Evolutionary conservation across 2,888 invertebrate genomes (phyloP), one percentile per base, ranked within the genome.

Genomic region (Lycophotia porphyrea): DNA sequence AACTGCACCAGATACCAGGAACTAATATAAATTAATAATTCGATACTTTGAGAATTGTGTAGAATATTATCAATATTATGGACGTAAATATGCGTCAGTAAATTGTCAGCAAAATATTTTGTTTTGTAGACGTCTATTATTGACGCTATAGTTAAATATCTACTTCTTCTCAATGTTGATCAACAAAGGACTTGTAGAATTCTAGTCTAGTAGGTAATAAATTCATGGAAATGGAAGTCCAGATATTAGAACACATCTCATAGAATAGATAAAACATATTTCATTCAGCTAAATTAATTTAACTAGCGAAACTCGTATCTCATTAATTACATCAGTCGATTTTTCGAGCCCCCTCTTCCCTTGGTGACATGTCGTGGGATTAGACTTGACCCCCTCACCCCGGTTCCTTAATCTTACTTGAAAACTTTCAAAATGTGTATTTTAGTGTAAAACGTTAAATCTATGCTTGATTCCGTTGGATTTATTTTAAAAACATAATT

Each of bases 221-320:
- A 42, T 55, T 55, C 31, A 76, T 64, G 76, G 5, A 64, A 75
- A 49, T 75, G 18, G 34, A 18, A 27, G 11, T 4, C n/a, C n/a
- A 52, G 52, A 27, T 27, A n/a, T 52, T 52, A n/a, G 52, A 52
- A 49, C 27, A 55, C 55, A 27, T 13, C 52, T n/a, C 13, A n/a
- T n/a, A 13, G 5, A n/a, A 27, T 7, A 15, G 0, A 15, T 5
- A 55, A 31, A 55, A 18, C 18, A 27, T 27, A 2, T 27, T 27
- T 55, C 27, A 55, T 27, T 52, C 52, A 1, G 52, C n/a, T 52
- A 11, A 24, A 24, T 47, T 24, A 47, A 47, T 24, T 47, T 47
- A 24, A 24, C 24, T 24, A 52, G 9, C 49, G n/a, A 52, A 52
- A n/a, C 49, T n/a, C 11, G n/a, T n/a, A 3, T n/a, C n/a, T 4